Evolutionary conservation across 2,888 invertebrate species (phyloP).

Genomic region (Synanthedon tipuliformis): DNA sequence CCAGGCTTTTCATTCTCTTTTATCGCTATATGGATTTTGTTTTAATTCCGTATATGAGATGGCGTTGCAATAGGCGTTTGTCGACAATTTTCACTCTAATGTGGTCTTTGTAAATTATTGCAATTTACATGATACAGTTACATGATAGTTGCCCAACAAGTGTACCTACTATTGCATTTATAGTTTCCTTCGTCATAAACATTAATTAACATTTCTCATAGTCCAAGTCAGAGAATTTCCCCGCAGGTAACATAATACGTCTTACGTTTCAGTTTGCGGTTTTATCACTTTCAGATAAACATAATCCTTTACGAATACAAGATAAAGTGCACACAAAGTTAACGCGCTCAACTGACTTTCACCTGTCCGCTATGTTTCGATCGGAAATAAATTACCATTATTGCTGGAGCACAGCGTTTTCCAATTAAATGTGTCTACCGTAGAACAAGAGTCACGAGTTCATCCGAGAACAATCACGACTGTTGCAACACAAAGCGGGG

Average conservation of each 20-base stretch:
- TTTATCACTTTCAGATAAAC: constrained; percentile 11
- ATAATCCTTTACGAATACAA: constrained; percentile 13
- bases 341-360: constrained; percentile 28
- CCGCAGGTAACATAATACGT: not conserved
- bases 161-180: constrained; percentile 13
- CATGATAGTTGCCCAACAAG: too few species aligned
- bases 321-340: constrained; percentile 13
- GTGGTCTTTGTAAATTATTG: constrained; percentile 16
- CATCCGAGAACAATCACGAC: constrained; percentile 60
- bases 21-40: too few species aligned
- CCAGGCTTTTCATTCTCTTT: too few species aligned
- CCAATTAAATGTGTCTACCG: constrained; percentile 54
- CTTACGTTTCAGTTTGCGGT: constrained; percentile 12
- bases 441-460: constrained; percentile 60
- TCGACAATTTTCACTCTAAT: too few species aligned
- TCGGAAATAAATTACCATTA: constrained; percentile 40
- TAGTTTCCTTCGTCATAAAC: constrained; percentile 30
- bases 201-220: constrained; percentile 27
- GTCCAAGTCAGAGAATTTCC: not conserved
- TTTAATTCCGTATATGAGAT: too few species aligned
- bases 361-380: constrained; percentile 47
- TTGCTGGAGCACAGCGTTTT: constrained; percentile 20
- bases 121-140: too few species aligned
- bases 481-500: constrained; percentile 46
- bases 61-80: too few species aligned